phyloP scores from a whole-genome alignment of 2,797 vertebrate genomes.

The Anguilla obscura region DNA sequence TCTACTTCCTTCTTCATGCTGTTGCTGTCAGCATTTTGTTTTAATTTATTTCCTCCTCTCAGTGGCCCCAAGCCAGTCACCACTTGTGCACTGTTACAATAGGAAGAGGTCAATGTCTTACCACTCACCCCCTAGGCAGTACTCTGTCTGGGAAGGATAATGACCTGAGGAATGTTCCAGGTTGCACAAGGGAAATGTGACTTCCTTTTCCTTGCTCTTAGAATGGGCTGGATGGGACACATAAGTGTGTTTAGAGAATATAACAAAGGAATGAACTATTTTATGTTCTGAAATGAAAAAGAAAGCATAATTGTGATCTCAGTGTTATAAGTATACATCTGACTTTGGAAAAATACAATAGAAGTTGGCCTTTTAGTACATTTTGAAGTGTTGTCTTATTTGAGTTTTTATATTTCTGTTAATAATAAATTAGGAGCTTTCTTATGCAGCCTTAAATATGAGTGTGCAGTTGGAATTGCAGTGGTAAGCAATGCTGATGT shows the following conservation, averaged over 20 bases:
- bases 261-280: neutral
- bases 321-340: neutral
- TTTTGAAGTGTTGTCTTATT: neutral
- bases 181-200: conserved; percentile 24
- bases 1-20: conserved; percentile 3
- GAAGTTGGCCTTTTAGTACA: neutral
- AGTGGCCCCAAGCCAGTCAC: conserved; percentile 16
- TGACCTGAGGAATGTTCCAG: conserved; percentile 25
- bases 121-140: conserved; percentile 29
- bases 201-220: conserved; percentile 10
- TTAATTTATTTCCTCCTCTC: conserved; percentile 37
- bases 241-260: neutral
- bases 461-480: neutral
- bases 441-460: neutral
- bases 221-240: neutral
- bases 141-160: conserved; percentile 23
- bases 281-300: neutral
- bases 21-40: conserved; percentile 29
- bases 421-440: neutral
- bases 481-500: neutral
- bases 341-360: neutral
- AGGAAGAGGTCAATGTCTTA: conserved; percentile 28
- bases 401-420: neutral
- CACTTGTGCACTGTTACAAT: conserved; percentile 35
- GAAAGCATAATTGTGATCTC: neutral